Base-by-base conservation (phyloP, 1,140 invertebrate genomes). In the Leptinotarsa undecemlineata region DNA sequence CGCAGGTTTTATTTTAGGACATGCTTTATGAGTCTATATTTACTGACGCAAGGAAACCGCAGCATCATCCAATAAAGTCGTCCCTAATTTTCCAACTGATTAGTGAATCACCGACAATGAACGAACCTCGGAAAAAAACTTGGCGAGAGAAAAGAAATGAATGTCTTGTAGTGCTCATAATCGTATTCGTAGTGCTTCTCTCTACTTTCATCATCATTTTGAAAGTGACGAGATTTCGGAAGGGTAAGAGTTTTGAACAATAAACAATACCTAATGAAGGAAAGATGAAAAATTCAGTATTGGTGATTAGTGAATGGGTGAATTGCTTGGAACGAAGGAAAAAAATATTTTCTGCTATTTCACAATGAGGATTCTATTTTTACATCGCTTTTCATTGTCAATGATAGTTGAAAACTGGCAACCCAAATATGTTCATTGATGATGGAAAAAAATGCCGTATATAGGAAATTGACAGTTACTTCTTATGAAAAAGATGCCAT, bases 131-230 rank as follows among this genome's bases (percentile, higher is more conserved):
- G 20, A n/a, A 57, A 26, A 71, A 26, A 60, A 21, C 42, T 17
- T 60, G 48, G 69, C 48, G 20, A 23, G 69, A 71, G 60, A 21
- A 33, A 23, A 60, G 57, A 61, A 71, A 71, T n/a, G 23, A 23
- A 15, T 61, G 48, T 57, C 57, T 21, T 15, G 69, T 71, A 20
- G 23, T 71, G 21, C 15, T 71, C 1, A 71, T 71, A 20, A 23
- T 71, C 3, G 60, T 61, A 48, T 71, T 61, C 5, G 69, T 71
- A 15, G 23, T 57, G 21, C 19, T 71, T n/a, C 23, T 71, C 15
- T 57, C 69, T 11, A 48, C 42, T 23, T 19, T 71, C 15, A 71
- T 71, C 19, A 48, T 71, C n/a, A 21, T 61, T 21, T 71, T 57
- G 51, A 71, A 71, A 26, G 15, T 71, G 48, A 61, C 21, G 11